Conservation (phyloP, 2,888 invertebrate species). For the Tinea pellionella region DNA sequence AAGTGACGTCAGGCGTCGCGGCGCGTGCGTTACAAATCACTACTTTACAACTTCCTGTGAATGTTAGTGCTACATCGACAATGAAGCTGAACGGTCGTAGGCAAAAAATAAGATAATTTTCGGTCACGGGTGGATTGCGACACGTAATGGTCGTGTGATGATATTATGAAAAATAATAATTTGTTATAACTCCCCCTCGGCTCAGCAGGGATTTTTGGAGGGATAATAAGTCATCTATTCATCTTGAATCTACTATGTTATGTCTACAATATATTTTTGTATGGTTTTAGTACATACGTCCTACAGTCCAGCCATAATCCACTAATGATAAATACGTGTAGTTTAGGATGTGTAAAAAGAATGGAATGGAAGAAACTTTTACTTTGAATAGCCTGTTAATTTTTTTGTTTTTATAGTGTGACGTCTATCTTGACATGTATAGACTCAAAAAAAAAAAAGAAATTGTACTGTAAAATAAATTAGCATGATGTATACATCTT, state of each 20-base stretch:
- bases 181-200: constrained; percentile 45
- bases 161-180: constrained; percentile 64
- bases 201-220: constrained; percentile 18
- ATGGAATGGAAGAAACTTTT: too few relatives aligned
- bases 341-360: too few relatives aligned
- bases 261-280: neutral
- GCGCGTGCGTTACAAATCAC: constrained; percentile 71
- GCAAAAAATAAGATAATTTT: constrained; percentile 44
- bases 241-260: neutral
- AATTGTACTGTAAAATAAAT: too few relatives aligned
- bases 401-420: too few relatives aligned
- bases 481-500: too few relatives aligned
- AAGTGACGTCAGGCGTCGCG: constrained; percentile 60
- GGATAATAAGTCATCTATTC: constrained; percentile 17
- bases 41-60: constrained; percentile 68
- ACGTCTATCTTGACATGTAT: too few relatives aligned
- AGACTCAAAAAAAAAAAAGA: too few relatives aligned
- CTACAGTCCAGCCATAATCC: neutral
- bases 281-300: neutral
- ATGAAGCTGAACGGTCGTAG: constrained; percentile 42
- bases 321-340: too few relatives aligned
- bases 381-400: too few relatives aligned
- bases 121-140: constrained; percentile 47
- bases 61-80: constrained; percentile 39
- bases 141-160: constrained; percentile 60